Conservation (phyloP, 2,113 vertebrate genomes). For the Bombycilla garrulus region DNA sequence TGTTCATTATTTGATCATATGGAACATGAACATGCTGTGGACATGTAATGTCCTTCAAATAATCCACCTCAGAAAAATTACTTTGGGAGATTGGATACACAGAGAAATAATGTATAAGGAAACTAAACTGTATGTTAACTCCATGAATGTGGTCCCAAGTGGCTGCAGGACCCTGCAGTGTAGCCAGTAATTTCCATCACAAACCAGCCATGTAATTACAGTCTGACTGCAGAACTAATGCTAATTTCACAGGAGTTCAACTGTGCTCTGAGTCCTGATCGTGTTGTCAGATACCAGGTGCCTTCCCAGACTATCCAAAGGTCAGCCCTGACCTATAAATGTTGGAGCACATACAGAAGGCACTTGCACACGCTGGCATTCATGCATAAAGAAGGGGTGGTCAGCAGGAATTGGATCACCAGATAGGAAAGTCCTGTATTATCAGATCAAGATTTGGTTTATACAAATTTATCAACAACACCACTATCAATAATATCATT, state of each 20-base stretch:
- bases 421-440: neutral
- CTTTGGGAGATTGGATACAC: neutral
- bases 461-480: neutral
- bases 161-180: neutral
- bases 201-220: constrained; percentile 12
- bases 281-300: neutral
- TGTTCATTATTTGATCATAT: neutral
- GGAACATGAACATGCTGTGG: neutral
- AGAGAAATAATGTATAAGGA: neutral
- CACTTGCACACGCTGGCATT: accelerated
- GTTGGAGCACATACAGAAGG: accelerated
- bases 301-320: neutral
- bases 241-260: neutral
- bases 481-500: neutral
- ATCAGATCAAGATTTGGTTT: neutral
- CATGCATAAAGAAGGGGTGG: neutral
- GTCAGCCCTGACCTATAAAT: neutral
- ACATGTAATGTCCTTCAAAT: neutral
- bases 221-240: neutral
- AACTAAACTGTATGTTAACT: neutral
- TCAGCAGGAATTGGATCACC: neutral
- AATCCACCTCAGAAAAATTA: neutral
- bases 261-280: neutral
- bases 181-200: neutral
- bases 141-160: neutral